Percentiles rank a stretch among this genome's conserved stretches.
phyloP scores from a whole-genome alignment of 1,140 invertebrate species.

The Drosophila ananassae region DNA sequence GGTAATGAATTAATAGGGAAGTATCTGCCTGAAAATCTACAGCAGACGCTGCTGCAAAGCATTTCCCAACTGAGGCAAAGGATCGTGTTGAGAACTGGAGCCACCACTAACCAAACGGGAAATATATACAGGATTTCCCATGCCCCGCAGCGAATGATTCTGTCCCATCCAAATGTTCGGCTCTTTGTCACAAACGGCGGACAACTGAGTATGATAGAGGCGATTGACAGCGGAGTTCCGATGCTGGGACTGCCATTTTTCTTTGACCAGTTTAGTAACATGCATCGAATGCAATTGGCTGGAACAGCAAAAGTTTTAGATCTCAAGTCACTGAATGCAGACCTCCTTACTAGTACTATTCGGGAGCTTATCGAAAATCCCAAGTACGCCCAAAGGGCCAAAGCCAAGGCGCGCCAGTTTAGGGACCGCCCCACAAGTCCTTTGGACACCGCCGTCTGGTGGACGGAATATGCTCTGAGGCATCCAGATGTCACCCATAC shows the following conservation, averaged over 20 bases:
- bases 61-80: slow-evolving; percentile 63
- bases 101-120: slow-evolving; percentile 60
- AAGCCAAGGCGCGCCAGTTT: slow-evolving; percentile 84
- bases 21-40: slow-evolving; percentile 84
- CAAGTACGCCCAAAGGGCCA: slow-evolving; percentile 7
- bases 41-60: slow-evolving; percentile 39
- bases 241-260: slow-evolving; percentile 54
- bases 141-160: slow-evolving; percentile 84
- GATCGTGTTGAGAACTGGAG: slow-evolving; percentile 69
- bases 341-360: slow-evolving; percentile 14
- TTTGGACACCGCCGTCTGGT: slow-evolving; percentile 86
- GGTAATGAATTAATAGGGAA: slow-evolving; percentile 75
- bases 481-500: slow-evolving; percentile 73
- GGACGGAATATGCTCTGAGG: slow-evolving; percentile 86
- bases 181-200: slow-evolving; percentile 57
- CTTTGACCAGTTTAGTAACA: slow-evolving; percentile 54
- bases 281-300: slow-evolving; percentile 67
- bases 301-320: slow-evolving; percentile 85
- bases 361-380: slow-evolving; percentile 29
- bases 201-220: slow-evolving; percentile 48
- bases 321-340: slow-evolving; percentile 10
- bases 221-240: slow-evolving; percentile 31
- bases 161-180: slow-evolving; percentile 70
- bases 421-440: slow-evolving; percentile 85
- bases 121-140: slow-evolving; percentile 87